These are phyloP conservation scores for Serilophus lunatus DNA, from an alignment of 2,113 vertebrate genomes.

Conservation along the genomic window DNA sequence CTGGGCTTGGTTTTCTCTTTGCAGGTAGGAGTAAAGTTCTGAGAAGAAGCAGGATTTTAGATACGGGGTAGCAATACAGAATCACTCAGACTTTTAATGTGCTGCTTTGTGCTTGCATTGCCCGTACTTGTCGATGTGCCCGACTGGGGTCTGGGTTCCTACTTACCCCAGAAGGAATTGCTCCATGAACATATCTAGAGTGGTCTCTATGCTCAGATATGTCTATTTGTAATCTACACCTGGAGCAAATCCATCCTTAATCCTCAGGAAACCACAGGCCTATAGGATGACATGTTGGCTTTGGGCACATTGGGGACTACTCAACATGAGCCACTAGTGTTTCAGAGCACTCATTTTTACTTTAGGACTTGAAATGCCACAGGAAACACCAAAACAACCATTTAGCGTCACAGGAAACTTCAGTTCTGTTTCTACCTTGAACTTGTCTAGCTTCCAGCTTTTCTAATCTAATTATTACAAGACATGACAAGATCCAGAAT, in stretches of 20 bases:
- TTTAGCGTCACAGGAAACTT: background rate
- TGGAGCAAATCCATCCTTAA: background rate
- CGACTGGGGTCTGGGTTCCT: background rate
- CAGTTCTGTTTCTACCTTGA: background rate
- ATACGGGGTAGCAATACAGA: background rate
- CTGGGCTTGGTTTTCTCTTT: background rate
- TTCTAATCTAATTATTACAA: background rate
- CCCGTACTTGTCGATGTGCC: background rate
- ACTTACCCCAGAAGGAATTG: background rate
- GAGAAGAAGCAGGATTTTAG: background rate
- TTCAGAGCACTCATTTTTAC: background rate
- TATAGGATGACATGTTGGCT: background rate
- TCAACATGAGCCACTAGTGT: fast-evolving
- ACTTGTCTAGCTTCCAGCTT: background rate
- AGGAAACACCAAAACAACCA: background rate
- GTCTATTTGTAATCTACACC: background rate
- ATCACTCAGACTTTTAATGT: fast-evolving
- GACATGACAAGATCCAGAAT: background rate
- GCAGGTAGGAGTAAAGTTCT: background rate
- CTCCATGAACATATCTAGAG: background rate
- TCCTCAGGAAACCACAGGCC: background rate
- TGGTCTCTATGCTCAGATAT: background rate
- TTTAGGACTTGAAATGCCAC: background rate
- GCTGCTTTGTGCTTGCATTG: background rate
- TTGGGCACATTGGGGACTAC: background rate